Conservation (phyloP, 2,888 invertebrate species). For the Sphaerophoria taeniata region DNA sequence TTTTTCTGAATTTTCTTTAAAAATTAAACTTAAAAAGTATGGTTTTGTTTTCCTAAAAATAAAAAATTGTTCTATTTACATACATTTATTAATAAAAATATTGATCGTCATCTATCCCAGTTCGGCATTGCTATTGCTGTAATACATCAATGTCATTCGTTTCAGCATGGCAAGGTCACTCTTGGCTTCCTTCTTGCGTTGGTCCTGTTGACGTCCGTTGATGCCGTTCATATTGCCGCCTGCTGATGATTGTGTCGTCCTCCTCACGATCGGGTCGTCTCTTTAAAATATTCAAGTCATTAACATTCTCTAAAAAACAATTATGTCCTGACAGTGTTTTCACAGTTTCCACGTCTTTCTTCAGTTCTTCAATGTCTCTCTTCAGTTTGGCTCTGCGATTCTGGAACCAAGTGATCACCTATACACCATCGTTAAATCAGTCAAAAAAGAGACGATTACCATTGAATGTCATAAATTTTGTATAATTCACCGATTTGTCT, state of each 20-base stretch:
- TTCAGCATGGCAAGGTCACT: conserved; percentile 81
- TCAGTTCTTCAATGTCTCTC: conserved; percentile 97
- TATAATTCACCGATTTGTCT: no score
- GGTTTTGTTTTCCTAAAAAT: not conserved
- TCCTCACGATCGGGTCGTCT: conserved; percentile 88
- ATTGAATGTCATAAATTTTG: not conserved
- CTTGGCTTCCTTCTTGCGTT: conserved; percentile 77
- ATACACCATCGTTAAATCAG: conserved; percentile 15
- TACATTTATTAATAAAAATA: not conserved
- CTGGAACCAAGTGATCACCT: conserved; percentile 98
- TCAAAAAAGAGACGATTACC: no score
- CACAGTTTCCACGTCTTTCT: conserved; percentile 97
- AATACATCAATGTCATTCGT: conserved; percentile 82
- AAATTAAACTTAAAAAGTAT: no score
- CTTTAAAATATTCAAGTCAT: conserved; percentile 94
- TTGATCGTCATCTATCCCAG: conserved; percentile 49
- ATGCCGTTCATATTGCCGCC: not conserved
- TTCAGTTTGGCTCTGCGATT: conserved; percentile 97
- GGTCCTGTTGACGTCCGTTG: conserved; percentile 72
- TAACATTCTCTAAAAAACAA: conserved; percentile 95
- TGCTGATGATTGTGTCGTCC: conserved; percentile 52
- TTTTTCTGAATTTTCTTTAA: no score
- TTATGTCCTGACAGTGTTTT: conserved; percentile 94
- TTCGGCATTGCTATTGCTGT: conserved; percentile 75
- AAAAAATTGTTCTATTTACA: not conserved